Evolutionary conservation across 2,113 vertebrate genomes (phyloP).

Genomic region (Muntiacus reevesi): DNA sequence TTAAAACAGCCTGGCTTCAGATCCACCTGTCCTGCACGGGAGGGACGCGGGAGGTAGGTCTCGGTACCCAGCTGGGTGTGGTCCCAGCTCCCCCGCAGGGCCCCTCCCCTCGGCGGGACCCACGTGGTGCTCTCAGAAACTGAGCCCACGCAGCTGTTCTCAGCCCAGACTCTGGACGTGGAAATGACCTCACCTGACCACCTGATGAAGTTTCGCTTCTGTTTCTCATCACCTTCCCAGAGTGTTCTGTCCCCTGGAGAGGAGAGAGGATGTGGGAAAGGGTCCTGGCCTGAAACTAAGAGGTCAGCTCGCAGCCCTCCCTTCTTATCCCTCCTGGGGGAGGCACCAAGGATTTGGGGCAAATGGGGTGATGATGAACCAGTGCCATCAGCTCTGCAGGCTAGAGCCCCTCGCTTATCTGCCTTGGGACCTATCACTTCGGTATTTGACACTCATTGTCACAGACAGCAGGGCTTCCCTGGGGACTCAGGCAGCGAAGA

Average conservation of each 20-base stretch:
- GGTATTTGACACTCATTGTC: background rate
- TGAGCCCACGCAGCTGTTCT: background rate
- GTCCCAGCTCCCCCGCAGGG: background rate
- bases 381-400: background rate
- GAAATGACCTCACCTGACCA: background rate
- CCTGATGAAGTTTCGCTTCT: constrained; percentile 22
- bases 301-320: background rate
- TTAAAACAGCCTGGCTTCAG: background rate
- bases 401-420: background rate
- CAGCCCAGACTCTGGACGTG: background rate
- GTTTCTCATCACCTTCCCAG: background rate
- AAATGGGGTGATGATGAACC: background rate
- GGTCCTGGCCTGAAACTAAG: background rate
- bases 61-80: background rate
- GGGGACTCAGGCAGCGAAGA: background rate
- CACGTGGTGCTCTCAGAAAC: background rate
- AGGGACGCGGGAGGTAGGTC: rapidly evolving
- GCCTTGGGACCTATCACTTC: background rate
- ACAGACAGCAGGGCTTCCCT: background rate
- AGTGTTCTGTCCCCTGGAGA: background rate
- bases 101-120: background rate
- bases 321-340: background rate
- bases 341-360: background rate
- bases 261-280: background rate
- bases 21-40: background rate